Base-by-base conservation (phyloP, 2,113 vertebrate genomes). In the Petrocephalus microphthalmus region DNA sequence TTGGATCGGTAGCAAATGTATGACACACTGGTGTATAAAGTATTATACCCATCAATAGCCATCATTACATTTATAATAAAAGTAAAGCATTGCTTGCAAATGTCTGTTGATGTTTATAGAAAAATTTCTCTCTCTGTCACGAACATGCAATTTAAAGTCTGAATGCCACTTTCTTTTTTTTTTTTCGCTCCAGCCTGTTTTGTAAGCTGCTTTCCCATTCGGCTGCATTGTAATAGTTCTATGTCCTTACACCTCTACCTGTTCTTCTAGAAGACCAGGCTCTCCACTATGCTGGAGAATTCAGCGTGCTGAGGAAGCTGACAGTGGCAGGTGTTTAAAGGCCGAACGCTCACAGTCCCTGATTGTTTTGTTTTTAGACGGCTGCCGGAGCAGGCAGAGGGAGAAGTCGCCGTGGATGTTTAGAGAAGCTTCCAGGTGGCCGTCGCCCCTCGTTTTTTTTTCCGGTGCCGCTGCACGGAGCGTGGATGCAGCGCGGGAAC, bases 231-330 rank as follows among this genome's bases (percentile, higher is more conserved):
- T 95, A 95, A 95, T 93, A 91, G 89, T 17, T 42, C 33, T 57
- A 42, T 92, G 89, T 91, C 89, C 87, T 93, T 92, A 90, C 92
- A 88, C 91, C 90, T 52, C 87, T 90, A 78, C 84, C 92, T 91
- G 88, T 90, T 42, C 42, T 42, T 88, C 92, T 93, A 94, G 95
- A 95, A 95, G 95, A 93, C 1, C 47, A 22, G 47, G 3, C 7
- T 84, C 42, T 84, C 10, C 0, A 3, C 22, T n/a, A 25, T 52
- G n/a, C 20, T 51, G 82, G 45, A 2, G 22, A 84, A 51, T 84
- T 84, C 17, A 45, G 6, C 25, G 82, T 25, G 29, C 54, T 33
- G 49, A 25, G 53, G 54, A 37, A 33, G 67, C 67, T 54, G 11
- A 54, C 2, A 2, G 10, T 17, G 4, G 29, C 67, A 74, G 29